Evolutionary conservation across 2,888 invertebrate genomes (phyloP), one percentile per base, ranked within the genome.

Genomic region (Diaphora mendica): DNA sequence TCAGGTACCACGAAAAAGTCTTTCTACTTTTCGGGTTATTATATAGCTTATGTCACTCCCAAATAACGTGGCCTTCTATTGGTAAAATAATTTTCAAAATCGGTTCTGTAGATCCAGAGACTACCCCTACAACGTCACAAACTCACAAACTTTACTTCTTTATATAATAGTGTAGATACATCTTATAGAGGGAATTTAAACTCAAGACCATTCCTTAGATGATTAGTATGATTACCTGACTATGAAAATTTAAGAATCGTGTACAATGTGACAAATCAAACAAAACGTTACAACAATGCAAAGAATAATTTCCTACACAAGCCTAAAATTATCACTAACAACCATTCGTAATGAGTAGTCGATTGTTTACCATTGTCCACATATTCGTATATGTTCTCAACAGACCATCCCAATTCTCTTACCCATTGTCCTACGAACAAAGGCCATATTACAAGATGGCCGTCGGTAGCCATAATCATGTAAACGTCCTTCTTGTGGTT

Each of bases 401-500:
- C 84, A 84, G 85, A 81, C 86, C 89, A 91, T 93, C 91, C 93
- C 90, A 91, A 91, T 93, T 92, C 90, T 85, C 90, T 84, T 84
- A 86, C 91, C 39, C 88, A 91, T 94, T 94, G 94, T 94, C 85
- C 88, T 82, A 78, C 83, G 83, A 91, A 94, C 93, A 94, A 94
- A 89, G 91, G 87, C 86, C 79, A 84, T 84, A 85, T 85, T 81
- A 80, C 83, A 89, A 91, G 87, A 90, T 88, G 88, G 89, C 88
- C 84, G 81, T 81, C 39, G 75, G 73, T 75, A 78, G 80, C 73
- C 77, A 86, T 81, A 85, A 79, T 83, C 79, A 75, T 77, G 79
- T 72, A 74, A 78, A 77, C 82, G 82, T 83, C 82, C 83, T 86
- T 77, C 73, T 77, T 35, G 73, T 68, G 77, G 72, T 78, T 77